These are phyloP conservation scores for Macrosteles quadrilineatus DNA, from an alignment of 1,140 invertebrate species.

Conservation along the genomic window DNA sequence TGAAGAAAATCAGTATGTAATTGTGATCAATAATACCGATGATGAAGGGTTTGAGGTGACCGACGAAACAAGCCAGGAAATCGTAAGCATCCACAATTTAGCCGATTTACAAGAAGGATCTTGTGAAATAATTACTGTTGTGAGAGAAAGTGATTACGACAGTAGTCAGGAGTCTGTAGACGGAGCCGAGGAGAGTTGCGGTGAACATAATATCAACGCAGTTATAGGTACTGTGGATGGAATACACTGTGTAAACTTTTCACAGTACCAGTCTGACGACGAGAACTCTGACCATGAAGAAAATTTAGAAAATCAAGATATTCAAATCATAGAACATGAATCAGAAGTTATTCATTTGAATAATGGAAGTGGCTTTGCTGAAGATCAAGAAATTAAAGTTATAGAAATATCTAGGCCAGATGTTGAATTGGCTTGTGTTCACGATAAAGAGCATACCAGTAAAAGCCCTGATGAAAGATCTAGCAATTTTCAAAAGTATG, in stretches of 20 bases:
- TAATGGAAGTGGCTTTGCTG: too few species aligned
- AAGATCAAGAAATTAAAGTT: too few species aligned
- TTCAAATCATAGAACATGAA: too few species aligned
- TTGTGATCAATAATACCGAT: not conserved
- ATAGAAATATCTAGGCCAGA: too few species aligned
- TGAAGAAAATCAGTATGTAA: conserved; percentile 21
- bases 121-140: conserved; percentile 32
- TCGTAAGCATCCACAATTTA: conserved; percentile 2
- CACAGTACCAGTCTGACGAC: conserved; percentile 27
- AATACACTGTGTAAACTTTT: conserved; percentile 21
- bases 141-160: conserved; percentile 31
- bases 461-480: too few species aligned
- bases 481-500: too few species aligned
- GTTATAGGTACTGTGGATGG: conserved; percentile 29
- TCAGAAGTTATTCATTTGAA: too few species aligned
- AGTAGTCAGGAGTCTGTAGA: conserved; percentile 29
- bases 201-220: conserved; percentile 24
- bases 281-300: conserved; percentile 5
- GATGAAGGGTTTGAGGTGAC: conserved; percentile 7
- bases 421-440: too few species aligned
- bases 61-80: not conserved
- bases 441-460: too few species aligned
- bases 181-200: conserved; percentile 12
- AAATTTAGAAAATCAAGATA: not conserved
- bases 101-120: conserved; percentile 21